These are phyloP conservation scores for Zaprionus camerounensis DNA, from an alignment of 1,140 invertebrate species.

Conservation along the genomic window DNA sequence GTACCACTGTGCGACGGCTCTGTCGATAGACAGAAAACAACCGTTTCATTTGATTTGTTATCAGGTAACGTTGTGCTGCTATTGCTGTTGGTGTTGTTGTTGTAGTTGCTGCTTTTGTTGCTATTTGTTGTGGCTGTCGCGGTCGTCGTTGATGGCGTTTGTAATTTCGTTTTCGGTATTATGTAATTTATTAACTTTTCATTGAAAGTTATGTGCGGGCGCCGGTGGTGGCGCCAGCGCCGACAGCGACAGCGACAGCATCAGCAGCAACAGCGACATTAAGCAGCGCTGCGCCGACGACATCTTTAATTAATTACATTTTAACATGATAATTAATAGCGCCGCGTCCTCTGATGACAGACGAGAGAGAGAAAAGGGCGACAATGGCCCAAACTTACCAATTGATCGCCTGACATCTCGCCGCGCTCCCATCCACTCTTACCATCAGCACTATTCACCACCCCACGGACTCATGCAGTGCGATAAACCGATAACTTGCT, in stretches of 20 bases:
- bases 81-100: conserved; percentile 22
- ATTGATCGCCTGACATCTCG: conserved; percentile 51
- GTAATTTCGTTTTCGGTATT: conserved; percentile 81
- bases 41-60: conserved; percentile 77
- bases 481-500: not conserved
- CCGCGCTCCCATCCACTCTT: not conserved
- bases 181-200: conserved; percentile 83
- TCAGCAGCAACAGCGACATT: not conserved
- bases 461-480: not conserved
- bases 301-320: conserved; percentile 83
- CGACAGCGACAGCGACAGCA: not conserved
- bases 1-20: conserved; percentile 21
- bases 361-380: not conserved
- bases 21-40: conserved; percentile 45
- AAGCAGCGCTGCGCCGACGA: conserved; percentile 54
- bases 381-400: conserved; percentile 36
- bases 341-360: conserved; percentile 55
- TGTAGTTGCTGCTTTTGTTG: conserved; percentile 36
- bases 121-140: conserved; percentile 33
- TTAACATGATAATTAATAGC: conserved; percentile 83
- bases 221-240: conserved; percentile 48
- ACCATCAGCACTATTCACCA: not conserved
- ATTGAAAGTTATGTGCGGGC: conserved; percentile 80
- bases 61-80: conserved; percentile 42
- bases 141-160: conserved; percentile 72